These are phyloP conservation scores for Oikopleura dioica DNA, from an alignment of 23 tunicate genomes.

Conservation along the genomic window DNA sequence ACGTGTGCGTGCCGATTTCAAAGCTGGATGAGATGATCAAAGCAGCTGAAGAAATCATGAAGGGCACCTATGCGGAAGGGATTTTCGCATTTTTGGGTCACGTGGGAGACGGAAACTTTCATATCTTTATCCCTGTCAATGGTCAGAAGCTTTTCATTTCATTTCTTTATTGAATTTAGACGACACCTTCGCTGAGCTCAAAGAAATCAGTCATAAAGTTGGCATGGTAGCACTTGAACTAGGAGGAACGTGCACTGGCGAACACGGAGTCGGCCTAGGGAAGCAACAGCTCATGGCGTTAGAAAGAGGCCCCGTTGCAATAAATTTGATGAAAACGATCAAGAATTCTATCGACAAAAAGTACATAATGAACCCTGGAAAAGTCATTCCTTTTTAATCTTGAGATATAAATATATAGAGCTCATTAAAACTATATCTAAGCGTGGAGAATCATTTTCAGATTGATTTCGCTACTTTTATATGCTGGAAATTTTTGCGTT, in stretches of 20 bases:
- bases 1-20: not conserved
- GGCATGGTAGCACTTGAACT: not conserved
- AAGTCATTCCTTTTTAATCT: not conserved
- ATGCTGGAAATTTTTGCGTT: too few relatives aligned
- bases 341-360: not conserved
- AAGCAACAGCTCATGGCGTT: not conserved
- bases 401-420: too few relatives aligned
- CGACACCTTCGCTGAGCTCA: not conserved
- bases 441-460: too few relatives aligned
- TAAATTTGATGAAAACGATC: not conserved
- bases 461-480: too few relatives aligned
- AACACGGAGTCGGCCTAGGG: conserved; percentile 8
- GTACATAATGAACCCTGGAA: not conserved
- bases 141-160: too few relatives aligned
- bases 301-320: not conserved
- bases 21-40: not conserved
- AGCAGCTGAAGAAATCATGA: conserved; percentile 2
- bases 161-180: too few relatives aligned
- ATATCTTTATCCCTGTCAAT: conserved; percentile 2
- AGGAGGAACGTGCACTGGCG: conserved; percentile 8
- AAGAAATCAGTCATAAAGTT: not conserved
- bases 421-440: too few relatives aligned
- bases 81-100: not conserved
- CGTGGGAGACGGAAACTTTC: conserved; percentile 13
- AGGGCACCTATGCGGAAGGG: not conserved